phyloP scores from a whole-genome alignment of 2,113 vertebrate genomes.

The Callipepla squamata region DNA sequence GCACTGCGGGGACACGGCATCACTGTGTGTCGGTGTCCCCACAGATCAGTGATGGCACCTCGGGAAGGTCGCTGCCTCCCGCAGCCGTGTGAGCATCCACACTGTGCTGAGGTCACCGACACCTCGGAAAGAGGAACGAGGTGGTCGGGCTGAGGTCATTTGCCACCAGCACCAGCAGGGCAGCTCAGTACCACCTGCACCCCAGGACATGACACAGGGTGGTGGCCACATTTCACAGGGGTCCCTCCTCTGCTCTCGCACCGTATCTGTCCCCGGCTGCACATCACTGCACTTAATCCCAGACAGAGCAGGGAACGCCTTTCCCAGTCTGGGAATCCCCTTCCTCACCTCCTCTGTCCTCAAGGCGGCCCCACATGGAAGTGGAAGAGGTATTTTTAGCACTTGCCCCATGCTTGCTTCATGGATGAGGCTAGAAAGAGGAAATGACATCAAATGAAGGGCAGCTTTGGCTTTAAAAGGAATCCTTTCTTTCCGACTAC shows the following conservation, averaged over 20 bases:
- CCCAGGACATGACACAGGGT: accelerated
- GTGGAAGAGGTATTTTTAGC: slow-evolving; percentile 49
- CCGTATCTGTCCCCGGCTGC: neutral
- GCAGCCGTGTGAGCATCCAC: neutral
- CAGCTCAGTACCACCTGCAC: neutral
- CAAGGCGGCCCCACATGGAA: neutral
- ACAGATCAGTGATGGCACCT: neutral
- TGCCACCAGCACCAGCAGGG: neutral
- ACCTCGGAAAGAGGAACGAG: neutral
- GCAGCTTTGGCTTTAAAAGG: slow-evolving; percentile 37
- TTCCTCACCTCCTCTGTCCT: neutral
- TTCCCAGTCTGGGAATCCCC: slow-evolving; percentile 33
- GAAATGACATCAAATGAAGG: neutral
- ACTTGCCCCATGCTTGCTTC: neutral
- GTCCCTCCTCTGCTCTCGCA: neutral
- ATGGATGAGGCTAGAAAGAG: slow-evolving; percentile 29
- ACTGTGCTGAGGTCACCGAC: neutral
- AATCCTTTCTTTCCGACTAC: neutral
- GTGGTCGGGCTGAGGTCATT: accelerated
- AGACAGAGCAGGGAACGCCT: neutral
- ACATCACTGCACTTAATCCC: neutral
- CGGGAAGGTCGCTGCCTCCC: neutral
- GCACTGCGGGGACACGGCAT: neutral
- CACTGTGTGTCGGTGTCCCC: accelerated
- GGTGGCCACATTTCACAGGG: accelerated